Percentiles rank a stretch among this genome's conserved stretches.
Conservation (phyloP, 2,888 invertebrate species). For the Latheticus oryzae region DNA sequence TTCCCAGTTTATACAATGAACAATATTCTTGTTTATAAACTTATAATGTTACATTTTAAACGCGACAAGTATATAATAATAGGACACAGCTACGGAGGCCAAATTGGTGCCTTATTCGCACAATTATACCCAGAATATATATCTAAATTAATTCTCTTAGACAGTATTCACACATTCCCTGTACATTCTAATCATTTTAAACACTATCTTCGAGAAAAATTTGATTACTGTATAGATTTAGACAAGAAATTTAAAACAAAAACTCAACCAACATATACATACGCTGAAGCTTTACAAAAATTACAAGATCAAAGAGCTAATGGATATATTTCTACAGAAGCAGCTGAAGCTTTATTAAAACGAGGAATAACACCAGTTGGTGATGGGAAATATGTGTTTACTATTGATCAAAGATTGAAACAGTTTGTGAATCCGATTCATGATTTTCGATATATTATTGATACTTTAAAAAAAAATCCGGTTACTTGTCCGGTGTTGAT, state of each 20-base stretch:
- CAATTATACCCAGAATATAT: conserved; percentile 65
- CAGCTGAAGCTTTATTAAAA: conserved; percentile 67
- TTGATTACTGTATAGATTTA: conserved; percentile 61
- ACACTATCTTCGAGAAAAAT: conserved; percentile 57
- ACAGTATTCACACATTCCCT: conserved; percentile 59
- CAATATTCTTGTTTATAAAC: conserved; percentile 60
- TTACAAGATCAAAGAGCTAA: conserved; percentile 64
- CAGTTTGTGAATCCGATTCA: conserved; percentile 59
- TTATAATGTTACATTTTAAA: conserved; percentile 57
- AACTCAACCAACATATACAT: conserved; percentile 61
- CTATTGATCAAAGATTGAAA: conserved; percentile 70
- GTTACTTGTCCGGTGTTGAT: conserved; percentile 62
- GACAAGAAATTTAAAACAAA: conserved; percentile 51
- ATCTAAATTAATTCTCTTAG: conserved; percentile 65
- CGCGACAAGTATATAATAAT: conserved; percentile 57
- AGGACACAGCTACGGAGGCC: conserved; percentile 68
- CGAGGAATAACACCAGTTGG: conserved; percentile 65
- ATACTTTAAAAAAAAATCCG: conserved; percentile 57
- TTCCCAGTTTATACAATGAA: conserved; percentile 63
- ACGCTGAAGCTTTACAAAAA: conserved; percentile 66
- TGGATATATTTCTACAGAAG: conserved; percentile 61
- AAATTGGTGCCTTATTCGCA: conserved; percentile 61
- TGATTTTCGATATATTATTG: conserved; percentile 53
- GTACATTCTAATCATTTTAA: conserved; percentile 51
- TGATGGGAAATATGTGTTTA: conserved; percentile 67